Base-by-base conservation (phyloP, 2,113 vertebrate genomes). In the Abramis brama region DNA sequence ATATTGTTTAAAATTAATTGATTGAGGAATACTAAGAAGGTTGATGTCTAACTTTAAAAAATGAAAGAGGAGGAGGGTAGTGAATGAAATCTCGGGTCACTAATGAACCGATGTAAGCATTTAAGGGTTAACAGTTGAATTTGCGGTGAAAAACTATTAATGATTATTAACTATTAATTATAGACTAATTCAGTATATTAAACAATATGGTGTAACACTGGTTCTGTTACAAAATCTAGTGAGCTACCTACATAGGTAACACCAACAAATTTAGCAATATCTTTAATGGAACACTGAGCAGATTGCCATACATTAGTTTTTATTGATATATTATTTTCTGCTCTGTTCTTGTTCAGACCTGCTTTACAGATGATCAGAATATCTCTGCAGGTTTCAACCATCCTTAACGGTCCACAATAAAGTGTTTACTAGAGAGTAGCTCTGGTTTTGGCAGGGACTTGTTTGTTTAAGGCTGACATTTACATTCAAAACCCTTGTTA, bases 331-430 rank as follows among this genome's bases (percentile, higher is more conserved):
- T 70, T 52, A 25, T 30, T 52, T 55, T 74, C 12, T 77, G 25
- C 17, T 77, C 9, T 19, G 33, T 66, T 55, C 77, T 3, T 66
- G 82, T 60, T 50, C 27, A 84, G 82, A 85, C 87, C 81, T 73
- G 81, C 50, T 70, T 33, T 86, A 71, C 64, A 86, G 70, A 86
- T 74, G 77, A 90, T 84, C 81, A 86, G 76, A 89, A 85, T 75
- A 90, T 86, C 64, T 79, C 60, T 88, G 62, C 62, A 86, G 83
- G 76, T 30, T 68, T 85, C 78, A 80, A 15, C 64, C 84, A 79
- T 23, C 73, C 59, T 82, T 82, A 81, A 87, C 79, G 70, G 68
- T 70, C 57, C 85, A 90, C 89, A 89, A 23, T 74, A 43, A 77
- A 43, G 79, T 59, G 60, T 77, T 86, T 55, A 80, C 43, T 70